A percentile compares a stretch with the other conserved stretches of the same genome.
Evolutionary conservation across 2,113 vertebrate genomes (phyloP).

Genomic region (Phalacrocorax pelagicus): DNA sequence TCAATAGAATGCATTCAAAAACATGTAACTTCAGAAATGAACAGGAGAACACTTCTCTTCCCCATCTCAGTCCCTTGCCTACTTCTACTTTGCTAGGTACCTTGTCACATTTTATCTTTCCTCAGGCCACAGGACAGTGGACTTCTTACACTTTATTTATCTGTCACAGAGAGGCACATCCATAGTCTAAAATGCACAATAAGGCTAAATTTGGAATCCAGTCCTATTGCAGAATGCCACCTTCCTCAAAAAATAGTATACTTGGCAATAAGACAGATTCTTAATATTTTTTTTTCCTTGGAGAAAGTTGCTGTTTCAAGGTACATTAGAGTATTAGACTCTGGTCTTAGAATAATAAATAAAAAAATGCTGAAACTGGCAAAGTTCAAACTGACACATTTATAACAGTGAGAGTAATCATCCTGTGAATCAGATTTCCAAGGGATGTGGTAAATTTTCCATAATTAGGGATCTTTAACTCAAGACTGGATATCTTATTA

Average conservation of each 20-base stretch:
- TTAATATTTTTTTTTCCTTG: not conserved
- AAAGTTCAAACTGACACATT: not conserved
- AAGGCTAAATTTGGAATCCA: not conserved
- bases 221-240: not conserved
- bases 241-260: not conserved
- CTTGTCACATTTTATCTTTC: not conserved
- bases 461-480: not conserved
- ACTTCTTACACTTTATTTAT: not conserved
- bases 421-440: not conserved
- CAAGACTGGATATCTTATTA: conserved; percentile 5
- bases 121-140: not conserved
- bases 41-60: not conserved
- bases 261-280: not conserved
- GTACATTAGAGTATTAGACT: not conserved
- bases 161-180: not conserved
- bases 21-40: not conserved
- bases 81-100: not conserved
- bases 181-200: not conserved
- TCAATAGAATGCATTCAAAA: not conserved
- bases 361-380: not conserved
- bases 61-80: not conserved
- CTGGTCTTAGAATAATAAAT: not conserved
- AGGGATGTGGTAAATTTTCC: not conserved
- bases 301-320: not conserved
- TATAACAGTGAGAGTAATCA: not conserved